phyloP scores from a whole-genome alignment of 2,113 vertebrate genomes.

The Okapia johnstoni region DNA sequence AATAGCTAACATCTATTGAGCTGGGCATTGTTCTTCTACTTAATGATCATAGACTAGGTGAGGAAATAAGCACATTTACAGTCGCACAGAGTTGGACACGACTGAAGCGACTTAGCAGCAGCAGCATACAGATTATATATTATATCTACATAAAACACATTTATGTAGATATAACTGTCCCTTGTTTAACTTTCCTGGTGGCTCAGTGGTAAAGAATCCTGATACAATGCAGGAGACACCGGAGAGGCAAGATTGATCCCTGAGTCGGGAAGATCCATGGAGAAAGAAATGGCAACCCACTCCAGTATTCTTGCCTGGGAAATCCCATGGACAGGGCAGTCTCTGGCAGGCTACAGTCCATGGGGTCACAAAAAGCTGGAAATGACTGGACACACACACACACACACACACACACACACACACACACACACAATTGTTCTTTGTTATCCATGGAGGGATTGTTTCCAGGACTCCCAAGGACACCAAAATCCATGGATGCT shows the following conservation, averaged over 20 bases:
- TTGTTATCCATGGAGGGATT: not conserved
- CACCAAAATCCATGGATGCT: not conserved
- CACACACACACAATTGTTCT: not conserved
- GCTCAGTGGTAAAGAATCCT: not conserved
- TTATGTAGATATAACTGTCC: rapidly evolving
- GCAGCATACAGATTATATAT: not conserved
- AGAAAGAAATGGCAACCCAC: not conserved
- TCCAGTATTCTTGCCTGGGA: not conserved
- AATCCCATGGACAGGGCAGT: not conserved
- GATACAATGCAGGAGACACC: not conserved
- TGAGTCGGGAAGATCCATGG: not conserved
- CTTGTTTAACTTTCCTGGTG: not conserved
- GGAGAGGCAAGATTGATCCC: not conserved
- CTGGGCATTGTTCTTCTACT: not conserved
- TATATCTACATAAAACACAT: not conserved
- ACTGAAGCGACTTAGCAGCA: too few species aligned
- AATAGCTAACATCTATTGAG: not conserved
- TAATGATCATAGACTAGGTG: not conserved
- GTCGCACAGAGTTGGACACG: too few species aligned
- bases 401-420: not conserved
- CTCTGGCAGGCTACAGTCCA: not conserved
- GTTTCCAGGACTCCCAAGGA: not conserved
- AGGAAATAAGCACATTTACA: not conserved
- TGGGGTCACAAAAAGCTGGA: not conserved
- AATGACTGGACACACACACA: not conserved